phyloP scores from a whole-genome alignment of 2,113 vertebrate genomes.

The Erpornis zantholeuca region DNA sequence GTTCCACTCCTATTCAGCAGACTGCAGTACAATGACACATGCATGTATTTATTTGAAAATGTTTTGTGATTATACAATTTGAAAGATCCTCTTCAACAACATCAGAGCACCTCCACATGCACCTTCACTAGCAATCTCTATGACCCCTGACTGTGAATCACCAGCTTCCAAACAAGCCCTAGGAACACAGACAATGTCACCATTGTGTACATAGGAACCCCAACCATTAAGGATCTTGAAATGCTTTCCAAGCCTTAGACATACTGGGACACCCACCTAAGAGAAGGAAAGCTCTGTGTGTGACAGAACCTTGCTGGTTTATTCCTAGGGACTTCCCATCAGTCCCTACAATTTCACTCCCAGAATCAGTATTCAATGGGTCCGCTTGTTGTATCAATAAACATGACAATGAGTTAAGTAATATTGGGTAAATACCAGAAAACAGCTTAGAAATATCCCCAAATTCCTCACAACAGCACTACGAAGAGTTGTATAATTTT shows the following conservation, averaged over 20 bases:
- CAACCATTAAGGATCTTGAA: accelerated
- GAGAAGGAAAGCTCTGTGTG: background rate
- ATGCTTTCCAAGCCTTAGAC: background rate
- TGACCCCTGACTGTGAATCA: background rate
- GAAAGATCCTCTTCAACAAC: background rate
- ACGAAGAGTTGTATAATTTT: background rate
- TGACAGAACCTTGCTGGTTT: background rate
- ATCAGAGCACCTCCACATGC: background rate
- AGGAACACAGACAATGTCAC: background rate
- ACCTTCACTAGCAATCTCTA: background rate
- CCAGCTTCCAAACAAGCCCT: background rate
- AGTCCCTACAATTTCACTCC: background rate
- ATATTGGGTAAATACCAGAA: background rate
- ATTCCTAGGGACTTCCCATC: background rate
- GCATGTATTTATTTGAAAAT: background rate
- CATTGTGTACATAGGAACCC: background rate
- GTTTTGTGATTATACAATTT: background rate
- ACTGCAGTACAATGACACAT: background rate
- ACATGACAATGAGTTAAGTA: background rate
- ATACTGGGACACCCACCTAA: background rate
- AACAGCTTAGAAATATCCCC: background rate
- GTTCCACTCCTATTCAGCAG: background rate
- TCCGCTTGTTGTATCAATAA: background rate
- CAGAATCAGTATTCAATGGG: background rate
- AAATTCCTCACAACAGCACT: background rate